phyloP scores from a whole-genome alignment of 2,797 vertebrate genomes.

The Crypturellus tataupa region DNA sequence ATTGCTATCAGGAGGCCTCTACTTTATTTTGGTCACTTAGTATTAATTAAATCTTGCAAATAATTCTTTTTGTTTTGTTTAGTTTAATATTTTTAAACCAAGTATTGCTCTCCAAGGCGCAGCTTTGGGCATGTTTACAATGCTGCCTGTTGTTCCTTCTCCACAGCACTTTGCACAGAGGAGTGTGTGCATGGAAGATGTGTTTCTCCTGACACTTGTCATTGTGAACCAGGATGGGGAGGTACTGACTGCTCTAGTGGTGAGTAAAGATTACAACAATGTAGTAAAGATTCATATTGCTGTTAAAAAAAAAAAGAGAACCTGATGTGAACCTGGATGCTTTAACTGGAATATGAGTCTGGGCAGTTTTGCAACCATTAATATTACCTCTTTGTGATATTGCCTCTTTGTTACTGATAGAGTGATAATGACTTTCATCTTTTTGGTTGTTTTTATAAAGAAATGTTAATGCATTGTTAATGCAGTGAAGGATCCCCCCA shows the following conservation, averaged over 20 bases:
- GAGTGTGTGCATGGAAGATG: slow-evolving; percentile 97
- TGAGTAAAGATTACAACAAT: slow-evolving; percentile 82
- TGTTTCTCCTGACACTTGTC: slow-evolving; percentile 97
- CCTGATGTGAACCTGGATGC: background rate
- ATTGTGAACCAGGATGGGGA: slow-evolving; percentile 98
- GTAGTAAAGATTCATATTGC: background rate
- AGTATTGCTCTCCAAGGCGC: slow-evolving; percentile 15
- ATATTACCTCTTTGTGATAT: background rate
- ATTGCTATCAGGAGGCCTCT: background rate
- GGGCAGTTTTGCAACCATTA: background rate
- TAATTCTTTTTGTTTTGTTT: slow-evolving; percentile 1
- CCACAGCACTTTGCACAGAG: slow-evolving; percentile 92
- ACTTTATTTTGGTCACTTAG: slow-evolving; percentile 50
- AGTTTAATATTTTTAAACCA: slow-evolving; percentile 42
- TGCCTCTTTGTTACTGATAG: background rate
- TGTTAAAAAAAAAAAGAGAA: background rate
- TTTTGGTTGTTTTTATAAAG: background rate
- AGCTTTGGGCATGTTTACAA: background rate
- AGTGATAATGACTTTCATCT: background rate
- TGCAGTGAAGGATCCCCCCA: background rate
- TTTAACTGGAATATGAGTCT: background rate
- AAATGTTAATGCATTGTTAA: background rate
- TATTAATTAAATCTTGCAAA: slow-evolving; percentile 49
- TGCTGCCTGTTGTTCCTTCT: background rate
- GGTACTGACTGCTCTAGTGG: slow-evolving; percentile 98